These are phyloP conservation scores for Acrocera orbiculus DNA, from an alignment of 2,888 invertebrate species.

Conservation along the genomic window DNA sequence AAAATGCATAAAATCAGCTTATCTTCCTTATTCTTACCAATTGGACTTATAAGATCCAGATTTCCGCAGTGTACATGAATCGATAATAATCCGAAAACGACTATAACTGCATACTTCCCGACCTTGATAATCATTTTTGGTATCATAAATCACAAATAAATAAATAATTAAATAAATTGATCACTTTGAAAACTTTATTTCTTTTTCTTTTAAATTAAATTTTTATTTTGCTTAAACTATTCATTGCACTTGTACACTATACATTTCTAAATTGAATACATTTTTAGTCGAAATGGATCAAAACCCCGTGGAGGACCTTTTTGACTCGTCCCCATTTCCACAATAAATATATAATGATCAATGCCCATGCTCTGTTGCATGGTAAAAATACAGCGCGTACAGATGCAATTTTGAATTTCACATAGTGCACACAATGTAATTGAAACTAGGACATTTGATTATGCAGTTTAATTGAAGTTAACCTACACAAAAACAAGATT, in stretches of 20 bases:
- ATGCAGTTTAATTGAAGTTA: too few species aligned
- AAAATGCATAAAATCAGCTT: not conserved
- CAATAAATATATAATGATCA: too few species aligned
- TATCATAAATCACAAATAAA: too few species aligned
- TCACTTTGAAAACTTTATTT: not conserved
- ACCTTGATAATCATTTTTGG: not conserved
- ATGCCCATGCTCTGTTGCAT: too few species aligned
- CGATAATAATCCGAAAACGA: slow-evolving; percentile 7
- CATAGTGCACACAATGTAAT: not conserved
- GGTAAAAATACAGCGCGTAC: not conserved
- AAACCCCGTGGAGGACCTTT: too few species aligned
- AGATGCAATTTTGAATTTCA: too few species aligned
- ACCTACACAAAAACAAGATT: not conserved
- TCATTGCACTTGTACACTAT: too few species aligned
- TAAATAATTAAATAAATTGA: slow-evolving; percentile 4
- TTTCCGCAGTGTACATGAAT: slow-evolving; percentile 10
- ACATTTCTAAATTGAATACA: too few species aligned
- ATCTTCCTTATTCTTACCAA: slow-evolving; percentile 12
- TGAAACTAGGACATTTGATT: slow-evolving; percentile 1
- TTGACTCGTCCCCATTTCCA: too few species aligned
- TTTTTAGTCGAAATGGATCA: too few species aligned
- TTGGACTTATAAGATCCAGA: slow-evolving; percentile 13
- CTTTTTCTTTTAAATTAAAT: too few species aligned
- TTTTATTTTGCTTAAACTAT: too few species aligned
- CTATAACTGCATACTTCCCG: not conserved